Percentiles rank a stretch among this genome's conserved stretches.
Evolutionary conservation across 2,797 vertebrate species (phyloP).

Genomic region (Phataginus tetradactyla): DNA sequence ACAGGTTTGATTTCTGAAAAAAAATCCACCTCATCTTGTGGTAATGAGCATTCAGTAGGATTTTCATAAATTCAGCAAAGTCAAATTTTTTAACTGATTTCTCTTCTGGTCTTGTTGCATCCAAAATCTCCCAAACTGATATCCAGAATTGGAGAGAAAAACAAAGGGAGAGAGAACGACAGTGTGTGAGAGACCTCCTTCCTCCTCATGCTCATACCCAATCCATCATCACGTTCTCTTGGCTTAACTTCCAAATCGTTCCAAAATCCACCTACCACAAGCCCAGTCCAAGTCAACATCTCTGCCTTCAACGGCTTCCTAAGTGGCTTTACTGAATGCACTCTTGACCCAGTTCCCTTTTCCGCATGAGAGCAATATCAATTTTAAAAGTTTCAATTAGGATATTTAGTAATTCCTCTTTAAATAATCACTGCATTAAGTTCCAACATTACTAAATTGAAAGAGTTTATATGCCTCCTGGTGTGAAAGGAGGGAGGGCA

Average conservation of each 20-base stretch:
- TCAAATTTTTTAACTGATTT: not conserved
- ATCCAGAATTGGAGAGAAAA: not conserved
- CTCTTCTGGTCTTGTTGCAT: not conserved
- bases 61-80: not conserved
- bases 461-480: not conserved
- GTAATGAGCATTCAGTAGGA: not conserved
- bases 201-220: not conserved
- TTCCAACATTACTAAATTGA: not conserved
- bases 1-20: not conserved
- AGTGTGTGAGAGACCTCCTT: not conserved
- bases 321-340: not conserved
- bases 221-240: fast-evolving
- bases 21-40: not conserved
- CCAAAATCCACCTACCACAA: fast-evolving
- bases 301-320: not conserved
- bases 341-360: not conserved
- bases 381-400: not conserved
- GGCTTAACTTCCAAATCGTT: no score
- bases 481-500: not conserved
- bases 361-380: not conserved
- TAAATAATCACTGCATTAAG: not conserved
- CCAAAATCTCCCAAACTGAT: not conserved
- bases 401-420: not conserved
- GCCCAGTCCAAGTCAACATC: fast-evolving
- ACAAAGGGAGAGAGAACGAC: no score